Evolutionary conservation across 1,140 invertebrate genomes (phyloP).

Genomic region (Orchesella cincta): DNA sequence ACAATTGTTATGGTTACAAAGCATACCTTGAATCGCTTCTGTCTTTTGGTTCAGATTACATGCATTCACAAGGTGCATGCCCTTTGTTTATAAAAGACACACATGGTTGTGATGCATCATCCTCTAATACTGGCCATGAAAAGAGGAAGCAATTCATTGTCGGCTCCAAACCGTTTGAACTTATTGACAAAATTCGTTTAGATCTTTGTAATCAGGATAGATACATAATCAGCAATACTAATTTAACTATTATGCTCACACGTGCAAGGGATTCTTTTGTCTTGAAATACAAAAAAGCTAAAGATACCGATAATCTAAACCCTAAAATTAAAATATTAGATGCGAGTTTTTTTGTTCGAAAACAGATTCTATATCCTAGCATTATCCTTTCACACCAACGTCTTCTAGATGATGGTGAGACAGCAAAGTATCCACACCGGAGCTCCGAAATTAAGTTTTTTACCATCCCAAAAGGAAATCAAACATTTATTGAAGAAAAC

Average conservation of each 20-base stretch:
- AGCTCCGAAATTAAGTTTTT: constrained; percentile 36
- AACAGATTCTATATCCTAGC: constrained; percentile 35
- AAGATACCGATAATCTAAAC: not conserved
- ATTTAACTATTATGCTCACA: constrained; percentile 34
- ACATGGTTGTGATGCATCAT: not conserved
- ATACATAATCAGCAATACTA: constrained; percentile 38
- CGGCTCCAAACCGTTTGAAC: constrained; percentile 28
- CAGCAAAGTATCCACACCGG: constrained; percentile 34
- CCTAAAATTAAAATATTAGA: constrained; percentile 32
- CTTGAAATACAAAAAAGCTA: not conserved
- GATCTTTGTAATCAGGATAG: constrained; percentile 35
- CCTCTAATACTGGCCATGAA: constrained; percentile 26
- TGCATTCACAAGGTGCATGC: constrained; percentile 12
- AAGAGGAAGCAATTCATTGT: constrained; percentile 5
- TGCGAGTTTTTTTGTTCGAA: constrained; percentile 33
- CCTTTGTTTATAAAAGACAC: constrained; percentile 32
- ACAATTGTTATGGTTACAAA: constrained; percentile 57
- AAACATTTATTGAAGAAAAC: constrained; percentile 36
- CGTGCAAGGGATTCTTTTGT: constrained; percentile 29
- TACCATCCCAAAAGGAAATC: constrained; percentile 34
- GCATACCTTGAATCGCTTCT: constrained; percentile 57
- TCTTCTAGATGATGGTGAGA: constrained; percentile 30
- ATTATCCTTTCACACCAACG: constrained; percentile 33
- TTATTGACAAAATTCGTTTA: constrained; percentile 35
- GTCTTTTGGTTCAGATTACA: not conserved